Base-by-base conservation (phyloP, 2,113 vertebrate species). In the Muntiacus muntjak region DNA sequence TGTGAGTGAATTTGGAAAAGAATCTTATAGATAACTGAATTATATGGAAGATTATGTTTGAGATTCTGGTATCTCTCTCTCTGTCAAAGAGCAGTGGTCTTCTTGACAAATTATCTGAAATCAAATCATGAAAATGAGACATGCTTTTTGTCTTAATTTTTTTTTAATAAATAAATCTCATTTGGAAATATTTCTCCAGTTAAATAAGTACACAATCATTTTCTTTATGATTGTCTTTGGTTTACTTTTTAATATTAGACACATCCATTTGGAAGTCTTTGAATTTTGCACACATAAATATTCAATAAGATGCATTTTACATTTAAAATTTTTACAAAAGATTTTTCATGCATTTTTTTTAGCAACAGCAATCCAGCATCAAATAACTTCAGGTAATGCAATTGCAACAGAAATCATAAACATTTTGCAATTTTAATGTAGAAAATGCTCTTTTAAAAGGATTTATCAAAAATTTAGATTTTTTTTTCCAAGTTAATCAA, bases 401-500 rank as follows among this genome's bases (percentile, higher is more conserved):
- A 57, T 26, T 95, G n/a, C 28, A 96, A 95, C 6, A 84, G 74
- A 28, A 97, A 79, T 96, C 58, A 90, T n/a, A 71, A 21, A 36
- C 91, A 54, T 87, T 5, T 91, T 93, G 79, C 57, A 95, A 93
- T 85, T 98, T 94, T 95, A 83, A 60, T 30, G 40, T 43, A 78
- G 23, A 95, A 83, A 67, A 88, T 94, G 3, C 5, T 84, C 88
- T 52, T 89, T 90, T 47, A 33, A 64, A 54, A 57, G 0, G 5
- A 67, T 16, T 58, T 90, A 36, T 12, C 47, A 84, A 96, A 96
- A 96, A 91, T 85, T 92, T 87, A 78, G n/a, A 47, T 76, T 74
- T 86, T 79, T 84, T 67, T 93, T 94, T 54, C 79, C 98, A 98
- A 95, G 89, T 98, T 98, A 98, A 98, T 97, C 98, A 99, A 99